Evolutionary conservation across 2,113 vertebrate species (phyloP).

Genomic region (Nyctereutes procyonoides): DNA sequence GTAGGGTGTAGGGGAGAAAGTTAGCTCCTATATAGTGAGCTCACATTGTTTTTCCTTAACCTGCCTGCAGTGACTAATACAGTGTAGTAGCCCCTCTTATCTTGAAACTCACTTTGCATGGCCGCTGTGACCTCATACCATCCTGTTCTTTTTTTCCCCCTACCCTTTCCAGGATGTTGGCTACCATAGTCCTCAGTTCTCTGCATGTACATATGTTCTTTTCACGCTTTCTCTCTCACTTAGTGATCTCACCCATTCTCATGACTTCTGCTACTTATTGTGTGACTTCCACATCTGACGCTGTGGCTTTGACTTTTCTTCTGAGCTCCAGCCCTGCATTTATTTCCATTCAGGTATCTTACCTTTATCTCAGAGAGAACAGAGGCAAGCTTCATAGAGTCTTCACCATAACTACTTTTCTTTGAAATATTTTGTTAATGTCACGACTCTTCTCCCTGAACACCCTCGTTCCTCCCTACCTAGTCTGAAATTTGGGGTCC

Average conservation of each 20-base stretch:
- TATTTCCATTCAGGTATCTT: not conserved
- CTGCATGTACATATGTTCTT: not conserved
- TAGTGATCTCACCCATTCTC: slow-evolving; percentile 30
- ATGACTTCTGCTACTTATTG: not conserved
- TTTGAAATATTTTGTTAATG: slow-evolving; percentile 2
- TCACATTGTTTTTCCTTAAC: not conserved
- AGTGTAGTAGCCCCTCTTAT: not conserved
- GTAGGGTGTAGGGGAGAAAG: not conserved
- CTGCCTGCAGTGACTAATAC: not conserved
- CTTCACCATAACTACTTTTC: not conserved
- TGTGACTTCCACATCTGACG: not conserved
- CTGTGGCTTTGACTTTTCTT: not conserved
- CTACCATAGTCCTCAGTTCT: not conserved
- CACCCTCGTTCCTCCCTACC: not conserved
- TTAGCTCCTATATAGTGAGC: not conserved
- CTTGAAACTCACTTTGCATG: not conserved
- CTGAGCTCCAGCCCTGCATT: not conserved
- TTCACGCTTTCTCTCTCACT: not conserved
- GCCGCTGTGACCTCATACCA: not conserved
- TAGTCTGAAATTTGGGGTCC: not conserved
- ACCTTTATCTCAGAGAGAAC: not conserved
- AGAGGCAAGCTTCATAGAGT: not conserved
- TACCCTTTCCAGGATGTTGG: not conserved
- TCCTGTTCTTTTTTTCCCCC: not conserved
- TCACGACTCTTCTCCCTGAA: not conserved